Evolutionary conservation across 37 sponge, comb jelly and placozoan species (phyloP).

Genomic region (Spongilla lacustris): DNA sequence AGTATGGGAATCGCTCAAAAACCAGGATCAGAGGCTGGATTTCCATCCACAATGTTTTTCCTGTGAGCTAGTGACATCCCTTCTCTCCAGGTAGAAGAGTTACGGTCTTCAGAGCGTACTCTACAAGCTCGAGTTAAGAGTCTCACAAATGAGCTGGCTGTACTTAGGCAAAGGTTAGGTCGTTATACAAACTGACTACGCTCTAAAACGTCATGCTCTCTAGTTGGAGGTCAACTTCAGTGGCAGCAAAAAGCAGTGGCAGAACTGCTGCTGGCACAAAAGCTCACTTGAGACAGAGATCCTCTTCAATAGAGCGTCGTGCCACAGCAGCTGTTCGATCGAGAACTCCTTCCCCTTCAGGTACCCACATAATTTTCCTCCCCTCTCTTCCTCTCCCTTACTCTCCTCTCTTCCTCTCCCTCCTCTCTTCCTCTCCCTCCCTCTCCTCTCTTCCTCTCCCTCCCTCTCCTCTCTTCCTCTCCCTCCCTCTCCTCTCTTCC

Average conservation of each 20-base stretch:
- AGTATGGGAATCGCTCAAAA: too few species aligned
- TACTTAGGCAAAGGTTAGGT: conserved; percentile 47
- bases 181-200: neutral
- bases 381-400: too few species aligned
- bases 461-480: too few species aligned
- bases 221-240: conserved; percentile 3
- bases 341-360: conserved; percentile 46
- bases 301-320: conserved; percentile 26
- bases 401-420: too few species aligned
- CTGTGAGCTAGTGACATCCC: neutral
- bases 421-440: too few species aligned
- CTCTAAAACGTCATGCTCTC: neutral
- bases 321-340: neutral
- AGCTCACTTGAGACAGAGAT: conserved; percentile 2
- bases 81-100: conserved; percentile 66
- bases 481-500: conserved; percentile 4
- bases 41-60: too few species aligned
- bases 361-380: neutral
- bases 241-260: neutral
- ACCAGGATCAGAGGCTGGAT: too few species aligned
- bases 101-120: conserved; percentile 70
- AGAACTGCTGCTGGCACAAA: neutral
- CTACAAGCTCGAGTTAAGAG: conserved; percentile 74
- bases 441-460: too few species aligned
- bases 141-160: conserved; percentile 84